Base-by-base conservation (phyloP, 1,140 invertebrate genomes). In the Drosophila baimaii region DNA sequence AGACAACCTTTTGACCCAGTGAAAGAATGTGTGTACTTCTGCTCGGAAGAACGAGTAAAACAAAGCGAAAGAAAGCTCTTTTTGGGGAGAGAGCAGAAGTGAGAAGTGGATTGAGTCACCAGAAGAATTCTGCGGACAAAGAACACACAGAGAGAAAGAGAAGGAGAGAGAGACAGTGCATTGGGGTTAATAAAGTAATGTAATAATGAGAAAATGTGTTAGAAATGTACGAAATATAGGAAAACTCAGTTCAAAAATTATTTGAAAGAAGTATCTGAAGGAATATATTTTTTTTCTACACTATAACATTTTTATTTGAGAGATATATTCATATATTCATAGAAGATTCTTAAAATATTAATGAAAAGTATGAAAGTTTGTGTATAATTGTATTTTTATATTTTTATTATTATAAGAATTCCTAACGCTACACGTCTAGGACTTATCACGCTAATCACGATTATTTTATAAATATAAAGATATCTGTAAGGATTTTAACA, bases 71-170 rank as follows among this genome's bases (percentile, higher is more conserved):
- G 66, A 58, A 70, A 72, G 69, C n/a, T 71, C 6, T 31, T 23
- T 23, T n/a, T n/a, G n/a, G 51, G 12, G 23, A 37, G 54, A 69
- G 63, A 58, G 8, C 19, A 15, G 31, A 23, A 35, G 19, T 35
- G 15, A 5, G 35, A 13, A 33, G 15, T 41, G 55, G 33, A 46
- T 37, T 63, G 54, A 63, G 21, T 63, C 54, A 63, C 35, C 54
- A 63, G 35, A 41, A 59, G 55, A 64, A 64, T 64, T 64, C 55
- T 64, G 55, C 29, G 58, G 55, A 64, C 55, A 64, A 61, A 64
- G 61, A 64, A 64, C 33, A 23, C 25, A 59, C 19, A 39, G 33
- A 19, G 55, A 61, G 3, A 41, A 21, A 13, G 8, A 35, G 13
- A 23, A 15, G 13, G 31, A 54, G 51, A 13, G 8, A 35, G 13